phyloP scores from a whole-genome alignment of 2,113 vertebrate species.

The Alligator sinensis region DNA sequence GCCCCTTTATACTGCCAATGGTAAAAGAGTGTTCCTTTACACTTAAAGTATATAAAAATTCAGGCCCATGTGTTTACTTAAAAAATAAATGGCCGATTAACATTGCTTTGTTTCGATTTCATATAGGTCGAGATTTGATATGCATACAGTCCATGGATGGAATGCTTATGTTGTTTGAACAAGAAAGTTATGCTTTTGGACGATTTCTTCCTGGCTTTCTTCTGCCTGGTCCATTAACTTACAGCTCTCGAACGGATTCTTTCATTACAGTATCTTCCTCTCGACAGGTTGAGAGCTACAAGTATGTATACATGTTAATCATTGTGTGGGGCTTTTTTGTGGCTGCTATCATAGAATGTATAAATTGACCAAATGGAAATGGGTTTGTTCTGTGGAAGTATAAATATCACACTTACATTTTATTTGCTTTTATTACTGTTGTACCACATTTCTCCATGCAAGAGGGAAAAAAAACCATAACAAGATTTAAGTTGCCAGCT shows the following conservation, averaged over 20 bases:
- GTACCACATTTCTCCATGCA: neutral
- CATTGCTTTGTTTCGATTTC: conserved; percentile 34
- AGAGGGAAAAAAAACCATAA: neutral
- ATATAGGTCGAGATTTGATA: conserved; percentile 92
- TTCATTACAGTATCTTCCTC: conserved; percentile 95
- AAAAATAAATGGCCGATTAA: neutral
- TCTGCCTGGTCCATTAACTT: conserved; percentile 91
- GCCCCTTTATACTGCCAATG: neutral
- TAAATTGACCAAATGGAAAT: neutral
- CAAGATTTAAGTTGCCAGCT: neutral
- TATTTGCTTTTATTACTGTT: neutral
- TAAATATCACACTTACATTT: neutral
- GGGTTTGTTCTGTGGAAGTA: neutral
- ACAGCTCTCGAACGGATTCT: conserved; percentile 91
- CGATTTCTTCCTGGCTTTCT: conserved; percentile 94
- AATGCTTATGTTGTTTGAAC: conserved; percentile 98
- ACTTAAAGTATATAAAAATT: neutral
- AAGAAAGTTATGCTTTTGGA: conserved; percentile 96
- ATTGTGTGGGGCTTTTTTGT: neutral
- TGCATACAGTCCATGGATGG: conserved; percentile 99
- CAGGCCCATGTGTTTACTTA: neutral
- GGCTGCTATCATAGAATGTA: neutral
- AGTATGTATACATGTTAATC: conserved; percentile 78
- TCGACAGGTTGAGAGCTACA: conserved; percentile 94
- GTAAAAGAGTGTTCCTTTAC: neutral